These are phyloP conservation scores for Coturnix japonica DNA, from an alignment of 2,113 vertebrate genomes.

Conservation along the genomic window DNA sequence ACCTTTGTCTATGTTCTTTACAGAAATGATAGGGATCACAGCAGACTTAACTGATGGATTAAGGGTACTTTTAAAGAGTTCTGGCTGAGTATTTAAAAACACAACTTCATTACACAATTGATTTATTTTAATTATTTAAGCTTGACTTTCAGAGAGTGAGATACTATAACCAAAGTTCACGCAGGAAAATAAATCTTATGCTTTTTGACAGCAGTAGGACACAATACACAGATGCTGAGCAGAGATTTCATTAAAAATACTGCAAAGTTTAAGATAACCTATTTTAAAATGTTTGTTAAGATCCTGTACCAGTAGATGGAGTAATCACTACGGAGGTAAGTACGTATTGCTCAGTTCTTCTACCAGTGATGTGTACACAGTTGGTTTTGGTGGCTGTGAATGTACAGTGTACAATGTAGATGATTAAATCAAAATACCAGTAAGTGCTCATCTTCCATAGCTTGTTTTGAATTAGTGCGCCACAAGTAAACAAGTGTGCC, in stretches of 20 bases:
- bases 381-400: background rate
- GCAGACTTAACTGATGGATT: accelerated
- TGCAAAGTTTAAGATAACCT: background rate
- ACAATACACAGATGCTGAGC: background rate
- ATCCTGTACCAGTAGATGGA: conserved; percentile 16
- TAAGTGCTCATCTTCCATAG: background rate
- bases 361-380: background rate
- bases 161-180: background rate
- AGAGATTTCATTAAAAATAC: background rate
- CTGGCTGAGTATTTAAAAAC: background rate
- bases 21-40: background rate
- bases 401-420: background rate
- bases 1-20: background rate
- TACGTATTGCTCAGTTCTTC: background rate
- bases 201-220: background rate
- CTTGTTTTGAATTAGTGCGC: background rate
- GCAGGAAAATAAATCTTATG: background rate
- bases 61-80: background rate
- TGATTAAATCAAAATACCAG: background rate
- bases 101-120: background rate
- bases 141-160: background rate
- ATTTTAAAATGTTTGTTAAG: background rate
- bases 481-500: background rate
- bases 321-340: background rate
- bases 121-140: background rate